Base-by-base conservation (phyloP, 1,140 invertebrate species). In the Aleiodes sp. region DNA sequence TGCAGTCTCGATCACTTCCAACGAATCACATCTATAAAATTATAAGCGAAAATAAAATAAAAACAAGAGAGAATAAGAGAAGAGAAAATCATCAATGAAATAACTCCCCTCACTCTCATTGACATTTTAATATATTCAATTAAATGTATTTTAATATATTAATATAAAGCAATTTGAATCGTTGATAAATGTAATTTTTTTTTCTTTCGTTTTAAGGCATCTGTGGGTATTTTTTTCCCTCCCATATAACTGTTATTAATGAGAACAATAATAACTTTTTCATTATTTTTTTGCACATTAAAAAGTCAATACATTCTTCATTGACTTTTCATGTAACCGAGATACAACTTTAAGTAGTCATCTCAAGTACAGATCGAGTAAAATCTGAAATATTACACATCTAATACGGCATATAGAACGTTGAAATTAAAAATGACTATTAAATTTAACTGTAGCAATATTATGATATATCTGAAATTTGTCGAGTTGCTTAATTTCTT, bases 341-440 rank as follows among this genome's bases (percentile, higher is more conserved):
- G n/a, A 24, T 7, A 33, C 9, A 2, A 26, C 29, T 60, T n/a
- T n/a, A n/a, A n/a, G 29, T 33, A n/a, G 29, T 16, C 9, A 35
- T 12, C 16, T 39, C 61, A 31, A 59, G 19, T 12, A 70, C 41
- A 57, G 52, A n/a, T 64, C 29, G 41, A 57, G 41, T 33, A 6
- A 19, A 16, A 28, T 19, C 3, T 43, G 46, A n/a, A 35, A 64
- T 31, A 62, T 68, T 52, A 41, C 24, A 29, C 59, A 71, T 59
- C 59, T 71, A 65, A 63, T 39, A 28, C 29, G 26, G n/a, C 35
- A 63, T 62, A 71, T 46, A 63, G 64, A 24, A 66, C 67, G 59
- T 70, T 31, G 57, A 66, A 67, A 67, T 71, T 65, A 71, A 12
- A 71, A 71, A 67, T 71, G 69, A 70, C 69, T 70, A 70, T 61